Evolutionary conservation across 2,113 vertebrate species (phyloP), one percentile per base, ranked within the genome.

Genomic region (Melospiza melodia): DNA sequence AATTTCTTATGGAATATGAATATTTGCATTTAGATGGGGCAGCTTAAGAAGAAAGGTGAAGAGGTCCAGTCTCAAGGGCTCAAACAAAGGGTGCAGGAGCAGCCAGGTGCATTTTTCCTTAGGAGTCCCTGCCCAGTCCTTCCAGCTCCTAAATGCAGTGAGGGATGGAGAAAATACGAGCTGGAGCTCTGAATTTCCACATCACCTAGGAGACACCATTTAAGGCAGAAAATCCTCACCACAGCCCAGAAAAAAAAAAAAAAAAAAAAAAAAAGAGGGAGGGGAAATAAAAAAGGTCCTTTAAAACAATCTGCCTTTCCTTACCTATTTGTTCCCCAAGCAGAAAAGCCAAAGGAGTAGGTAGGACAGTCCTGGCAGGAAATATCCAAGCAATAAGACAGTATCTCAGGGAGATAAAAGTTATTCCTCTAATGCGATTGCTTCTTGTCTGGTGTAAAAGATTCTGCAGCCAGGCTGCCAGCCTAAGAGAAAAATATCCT

Each of bases 121-220:
- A 51, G 54, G 39, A 89, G 52, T 28, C 25, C 9, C 83, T 61
- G 49, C 51, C 72, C 41, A 81, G 35, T 66, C 51, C 51, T 82
- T 82, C 61, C 58, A 65, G n/a, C 48, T 81, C 66, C 78, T 79
- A 55, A 63, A 87, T 35, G 52, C 88, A 83, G 5, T 1, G 6
- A 88, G 62, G 55, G 48, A 62, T 11, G 39, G 59, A 78, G n/a
- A 71, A 87, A 87, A 94, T 37, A 80, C 69, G 78, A 41, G 48
- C 83, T 82, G 35, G 20, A 84, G 89, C 67, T 92, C 83, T 78
- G 75, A 66, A 85, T 87, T 82, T 92, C 58, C 67, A 68, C 74
- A 72, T 95, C 88, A 84, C 82, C 82, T 85, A 93, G 93, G 88
- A 89, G 61, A 95, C 91, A 67, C 55, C 37, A 58, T 69, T 91